Percentiles rank a stretch among this genome's conserved stretches.
These are phyloP conservation scores for Burhinus bistriatus DNA, from an alignment of 2,113 vertebrate species.

Conservation along the genomic window DNA sequence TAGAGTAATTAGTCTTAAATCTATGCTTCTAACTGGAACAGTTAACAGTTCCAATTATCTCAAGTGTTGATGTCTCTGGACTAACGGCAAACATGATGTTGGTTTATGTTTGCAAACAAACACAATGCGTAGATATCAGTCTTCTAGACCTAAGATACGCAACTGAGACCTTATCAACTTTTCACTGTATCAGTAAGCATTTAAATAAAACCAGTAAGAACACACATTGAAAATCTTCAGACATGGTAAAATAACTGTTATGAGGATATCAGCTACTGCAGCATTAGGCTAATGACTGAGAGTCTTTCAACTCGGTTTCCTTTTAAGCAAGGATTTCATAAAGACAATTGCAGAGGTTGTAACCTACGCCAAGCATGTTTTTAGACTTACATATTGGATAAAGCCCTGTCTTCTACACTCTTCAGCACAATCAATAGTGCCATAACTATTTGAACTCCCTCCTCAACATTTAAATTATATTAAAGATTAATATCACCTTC, in stretches of 20 bases:
- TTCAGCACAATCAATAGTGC: not conserved
- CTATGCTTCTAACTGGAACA: not conserved
- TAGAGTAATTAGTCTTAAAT: not conserved
- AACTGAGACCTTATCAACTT: not conserved
- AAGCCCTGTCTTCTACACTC: not conserved
- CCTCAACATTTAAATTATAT: not conserved
- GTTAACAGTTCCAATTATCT: not conserved
- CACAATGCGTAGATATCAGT: not conserved
- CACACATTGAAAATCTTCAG: not conserved
- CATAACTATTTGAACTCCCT: not conserved
- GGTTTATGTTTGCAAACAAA: not conserved
- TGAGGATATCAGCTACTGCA: not conserved
- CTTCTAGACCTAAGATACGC: not conserved
- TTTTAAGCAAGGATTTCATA: not conserved
- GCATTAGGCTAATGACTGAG: not conserved
- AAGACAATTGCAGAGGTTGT: not conserved
- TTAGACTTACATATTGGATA: not conserved
- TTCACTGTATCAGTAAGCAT: not conserved
- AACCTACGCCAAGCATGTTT: not conserved
- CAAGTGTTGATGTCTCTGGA: not conserved
- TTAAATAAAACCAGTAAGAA: not conserved
- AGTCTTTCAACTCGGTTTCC: not conserved
- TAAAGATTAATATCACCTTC: constrained; percentile 10
- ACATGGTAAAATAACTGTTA: not conserved
- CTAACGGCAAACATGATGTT: not conserved